Percentiles rank a stretch among this genome's conserved stretches.
Evolutionary conservation across 1,140 invertebrate genomes (phyloP).

Genomic region (Zaprionus camerounensis): DNA sequence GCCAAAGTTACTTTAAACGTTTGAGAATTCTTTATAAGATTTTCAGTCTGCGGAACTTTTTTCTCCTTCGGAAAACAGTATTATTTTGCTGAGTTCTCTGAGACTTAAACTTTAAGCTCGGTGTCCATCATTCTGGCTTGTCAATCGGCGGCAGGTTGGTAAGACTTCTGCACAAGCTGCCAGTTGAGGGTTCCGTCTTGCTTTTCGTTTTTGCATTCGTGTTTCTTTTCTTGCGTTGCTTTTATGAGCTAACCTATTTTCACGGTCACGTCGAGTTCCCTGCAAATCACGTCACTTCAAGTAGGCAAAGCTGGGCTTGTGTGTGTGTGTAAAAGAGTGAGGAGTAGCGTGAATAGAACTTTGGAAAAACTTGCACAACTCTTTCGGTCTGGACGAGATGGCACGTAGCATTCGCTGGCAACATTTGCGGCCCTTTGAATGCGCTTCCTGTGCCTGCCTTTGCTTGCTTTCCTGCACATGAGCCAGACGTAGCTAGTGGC

Average conservation of each 20-base stretch:
- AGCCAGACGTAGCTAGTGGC: conserved; percentile 37
- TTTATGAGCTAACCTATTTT: conserved; percentile 58
- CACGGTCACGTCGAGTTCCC: conserved; percentile 71
- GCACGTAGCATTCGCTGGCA: conserved; percentile 66
- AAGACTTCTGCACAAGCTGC: not conserved
- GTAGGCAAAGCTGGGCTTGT: not conserved
- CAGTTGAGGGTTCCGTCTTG: not conserved
- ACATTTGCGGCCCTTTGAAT: conserved; percentile 66
- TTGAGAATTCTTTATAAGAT: not conserved
- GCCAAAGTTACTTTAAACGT: too few species aligned
- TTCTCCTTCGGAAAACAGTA: not conserved
- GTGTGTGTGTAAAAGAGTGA: not conserved
- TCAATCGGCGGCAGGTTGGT: not conserved
- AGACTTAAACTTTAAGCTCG: not conserved
- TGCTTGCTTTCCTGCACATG: conserved; percentile 54
- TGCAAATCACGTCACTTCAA: conserved; percentile 70
- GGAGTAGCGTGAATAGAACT: conserved; percentile 7
- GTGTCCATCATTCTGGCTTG: not conserved
- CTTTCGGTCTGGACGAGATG: conserved; percentile 46
- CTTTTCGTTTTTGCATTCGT: conserved; percentile 6
- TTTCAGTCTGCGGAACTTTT: not conserved
- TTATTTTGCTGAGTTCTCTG: not conserved
- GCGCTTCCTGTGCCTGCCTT: conserved; percentile 61
- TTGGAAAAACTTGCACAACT: conserved; percentile 59
- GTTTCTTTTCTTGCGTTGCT: not conserved